Evolutionary conservation across 1,140 invertebrate genomes (phyloP).

Genomic region (Lamellibrachia luymesi): DNA sequence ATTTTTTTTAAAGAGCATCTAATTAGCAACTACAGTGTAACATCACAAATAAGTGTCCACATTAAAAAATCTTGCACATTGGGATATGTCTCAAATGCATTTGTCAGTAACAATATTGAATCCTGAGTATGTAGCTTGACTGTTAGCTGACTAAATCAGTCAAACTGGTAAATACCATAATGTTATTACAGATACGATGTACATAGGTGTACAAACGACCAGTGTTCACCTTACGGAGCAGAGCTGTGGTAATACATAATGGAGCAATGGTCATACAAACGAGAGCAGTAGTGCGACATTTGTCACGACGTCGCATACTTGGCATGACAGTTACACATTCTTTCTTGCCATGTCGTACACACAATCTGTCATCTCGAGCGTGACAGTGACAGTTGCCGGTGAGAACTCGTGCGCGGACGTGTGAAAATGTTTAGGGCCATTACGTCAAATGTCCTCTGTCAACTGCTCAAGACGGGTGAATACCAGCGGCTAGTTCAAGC

Average conservation of each 20-base stretch:
- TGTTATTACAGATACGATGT: background rate
- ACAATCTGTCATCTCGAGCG: background rate
- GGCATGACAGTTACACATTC: background rate
- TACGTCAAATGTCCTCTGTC: background rate
- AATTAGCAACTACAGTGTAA: no score
- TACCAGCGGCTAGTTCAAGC: background rate
- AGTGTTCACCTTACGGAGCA: no score
- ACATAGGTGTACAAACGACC: background rate
- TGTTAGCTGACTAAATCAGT: background rate
- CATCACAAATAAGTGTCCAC: no score
- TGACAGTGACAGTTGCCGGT: background rate
- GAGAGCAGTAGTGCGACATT: background rate
- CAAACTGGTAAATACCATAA: background rate
- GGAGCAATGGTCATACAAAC: no score
- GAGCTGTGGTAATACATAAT: no score
- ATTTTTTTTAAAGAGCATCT: no score
- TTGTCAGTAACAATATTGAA: background rate
- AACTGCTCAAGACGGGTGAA: background rate
- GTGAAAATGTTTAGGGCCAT: background rate
- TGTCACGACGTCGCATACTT: background rate
- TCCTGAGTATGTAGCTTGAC: background rate
- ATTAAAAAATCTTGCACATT: no score
- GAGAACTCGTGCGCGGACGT: background rate
- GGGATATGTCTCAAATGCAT: background rate
- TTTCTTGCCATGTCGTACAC: background rate